A percentile compares a stretch with the other conserved stretches of the same genome.
phyloP scores from a whole-genome alignment of 2,888 invertebrate species.

The Leptopterna dolabrata region DNA sequence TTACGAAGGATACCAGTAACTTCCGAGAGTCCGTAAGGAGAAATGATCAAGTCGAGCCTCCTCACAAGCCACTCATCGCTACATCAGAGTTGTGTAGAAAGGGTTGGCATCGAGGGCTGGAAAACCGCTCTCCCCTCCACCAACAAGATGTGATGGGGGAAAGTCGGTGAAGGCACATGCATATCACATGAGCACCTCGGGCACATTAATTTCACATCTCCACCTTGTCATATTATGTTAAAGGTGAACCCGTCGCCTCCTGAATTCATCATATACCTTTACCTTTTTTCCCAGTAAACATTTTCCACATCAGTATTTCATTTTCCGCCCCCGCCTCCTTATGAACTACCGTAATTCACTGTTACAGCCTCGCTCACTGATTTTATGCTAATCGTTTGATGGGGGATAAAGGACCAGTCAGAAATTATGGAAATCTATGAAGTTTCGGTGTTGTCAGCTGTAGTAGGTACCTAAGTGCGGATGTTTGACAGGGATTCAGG shows the following conservation, averaged over 20 bases:
- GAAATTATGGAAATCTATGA: too few relatives aligned
- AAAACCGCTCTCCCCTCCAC: neutral
- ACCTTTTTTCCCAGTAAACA: neutral
- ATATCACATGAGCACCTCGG: slow-evolving; percentile 47
- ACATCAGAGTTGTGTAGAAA: neutral
- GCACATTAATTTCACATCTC: slow-evolving; percentile 51
- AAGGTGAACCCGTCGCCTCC: neutral
- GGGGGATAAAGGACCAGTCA: too few relatives aligned
- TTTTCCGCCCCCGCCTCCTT: neutral
- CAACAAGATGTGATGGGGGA: neutral
- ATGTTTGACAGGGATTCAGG: too few relatives aligned
- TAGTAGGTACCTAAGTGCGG: too few relatives aligned
- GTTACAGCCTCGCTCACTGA: too few relatives aligned
- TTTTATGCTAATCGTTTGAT: too few relatives aligned
- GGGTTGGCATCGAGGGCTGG: neutral
- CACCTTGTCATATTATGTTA: slow-evolving; percentile 49
- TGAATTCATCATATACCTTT: slow-evolving; percentile 17
- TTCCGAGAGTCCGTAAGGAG: too few relatives aligned
- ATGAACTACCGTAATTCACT: too few relatives aligned
- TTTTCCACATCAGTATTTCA: slow-evolving; percentile 6
- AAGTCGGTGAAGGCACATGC: slow-evolving; percentile 24
- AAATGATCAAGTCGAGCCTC: too few relatives aligned
- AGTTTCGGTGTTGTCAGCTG: too few relatives aligned
- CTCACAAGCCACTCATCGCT: neutral
- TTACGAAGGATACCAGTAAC: too few relatives aligned